Evolutionary conservation across 2,113 vertebrate species (phyloP), one percentile per base, ranked within the genome.

Genomic region (Cyphomyrus discorhynchus): DNA sequence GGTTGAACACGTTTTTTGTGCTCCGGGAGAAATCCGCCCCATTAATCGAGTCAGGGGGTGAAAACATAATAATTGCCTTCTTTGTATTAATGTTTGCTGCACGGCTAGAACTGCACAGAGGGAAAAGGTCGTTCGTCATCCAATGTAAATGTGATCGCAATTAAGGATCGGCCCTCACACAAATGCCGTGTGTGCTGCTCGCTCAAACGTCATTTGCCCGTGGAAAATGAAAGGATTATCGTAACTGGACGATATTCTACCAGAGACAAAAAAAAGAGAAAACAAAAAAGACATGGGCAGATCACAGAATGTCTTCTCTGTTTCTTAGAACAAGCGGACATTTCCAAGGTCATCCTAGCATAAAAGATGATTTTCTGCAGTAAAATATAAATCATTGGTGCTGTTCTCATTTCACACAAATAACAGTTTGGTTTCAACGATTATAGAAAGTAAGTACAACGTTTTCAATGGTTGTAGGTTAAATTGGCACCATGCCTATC

Each of bases 51-150:
- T 94, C 93, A 94, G 93, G 94, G 62, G 93, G 95, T 94, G 94
- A 93, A 95, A 95, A 95, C 94, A 95, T 96, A 94, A 95, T 95
- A 95, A 95, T 95, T 95, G 94, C 93, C 94, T 94, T 94, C 93
- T 95, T 95, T 95, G 94, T 95, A 95, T 95, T 94, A 95, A 95
- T 94, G 94, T 88, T 92, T 91, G 93, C 94, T 93, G 93, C 93
- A 92, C 93, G 93, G 94, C 92, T 95, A 91, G 93, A 94, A 93
- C 93, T 93, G 94, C 94, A 92, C 92, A n/a, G 91, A 46, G 90
- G 92, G 85, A 52, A 94, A 94, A 95, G 94, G 94, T 93, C 94
- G 95, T 95, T 94, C 94, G 93, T 96, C 95, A 95, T 92, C 91
- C 90, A 92, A 93, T 94, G 94, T 93, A 93, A 93, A 93, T 93